Base-by-base conservation (phyloP, 2,888 invertebrate genomes). In the Parasteatoda lunata region DNA sequence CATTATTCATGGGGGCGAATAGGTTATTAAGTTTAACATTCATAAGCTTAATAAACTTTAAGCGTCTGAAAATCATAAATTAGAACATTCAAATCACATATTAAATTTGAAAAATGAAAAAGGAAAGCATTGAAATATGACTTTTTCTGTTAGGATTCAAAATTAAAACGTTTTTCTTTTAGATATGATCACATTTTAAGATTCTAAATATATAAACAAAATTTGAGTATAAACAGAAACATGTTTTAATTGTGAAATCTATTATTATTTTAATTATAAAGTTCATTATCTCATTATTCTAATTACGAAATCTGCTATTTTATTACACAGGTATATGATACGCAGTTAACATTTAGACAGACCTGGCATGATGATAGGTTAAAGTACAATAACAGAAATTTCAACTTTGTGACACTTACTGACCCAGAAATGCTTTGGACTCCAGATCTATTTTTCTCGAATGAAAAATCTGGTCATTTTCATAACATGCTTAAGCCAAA, bases 401-500 rank as follows among this genome's bases (percentile, higher is more conserved):
- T 90, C 9, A 76, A 75, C 93, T 97, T 97, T 93, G 94, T 97
- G 89, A 97, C 97, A 86, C 93, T 97, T 91, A 97, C 98, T 78
- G 97, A 98, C 93, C 96, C 97, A 79, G 96, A 96, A 93, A 95
- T 97, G 90, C 97, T 98, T 85, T 98, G 98, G 98, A 98, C 98
- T 96, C 98, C 98, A 52, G 98, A 99, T 93, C 94, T 98, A 90
- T 98, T 98, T 94, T 98, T 98, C 93, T 96, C 97, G 80, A 98
- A 98, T 92, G 98, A 98, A 93, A 98, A 98, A 92, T 97, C 97
- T 91, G 98, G 98, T 79, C 98, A 98, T 92, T 92, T 93, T 45
- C 98, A 98, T 93, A 96, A 97, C 92, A 98, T 98, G 93, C 97
- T 98, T 92, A 97, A 97, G 96, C 97, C 98, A 88, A 98, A 98